Conservation (phyloP, 2,797 vertebrate genomes). For the Onychomys arenicola region DNA sequence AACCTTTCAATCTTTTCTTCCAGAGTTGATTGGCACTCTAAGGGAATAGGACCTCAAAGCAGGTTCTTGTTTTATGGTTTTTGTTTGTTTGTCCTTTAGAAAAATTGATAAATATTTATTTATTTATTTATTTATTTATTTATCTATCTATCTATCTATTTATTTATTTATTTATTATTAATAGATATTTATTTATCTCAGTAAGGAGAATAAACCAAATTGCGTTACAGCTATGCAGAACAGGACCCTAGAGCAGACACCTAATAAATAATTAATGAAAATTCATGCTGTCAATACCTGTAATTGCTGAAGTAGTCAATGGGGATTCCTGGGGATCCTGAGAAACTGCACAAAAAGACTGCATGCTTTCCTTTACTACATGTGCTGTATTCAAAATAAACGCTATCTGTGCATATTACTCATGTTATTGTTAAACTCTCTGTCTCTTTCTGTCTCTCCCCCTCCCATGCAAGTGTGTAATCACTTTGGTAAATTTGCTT, state of each 20-base stretch:
- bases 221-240: not conserved
- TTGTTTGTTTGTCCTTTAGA: not conserved
- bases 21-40: not conserved
- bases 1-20: not conserved
- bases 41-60: not conserved
- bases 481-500: not conserved
- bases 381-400: not conserved
- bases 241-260: not conserved
- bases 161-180: not conserved
- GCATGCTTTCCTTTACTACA: not conserved
- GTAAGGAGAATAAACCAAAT: not conserved
- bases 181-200: not conserved
- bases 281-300: not conserved
- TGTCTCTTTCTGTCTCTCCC: not conserved
- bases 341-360: not conserved
- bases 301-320: not conserved
- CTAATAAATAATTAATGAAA: not conserved
- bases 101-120: not conserved
- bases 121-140: not conserved
- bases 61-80: not conserved
- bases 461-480: not conserved
- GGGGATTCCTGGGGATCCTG: not conserved
- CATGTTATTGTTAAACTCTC: not conserved
- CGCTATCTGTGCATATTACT: not conserved
- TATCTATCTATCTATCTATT: too few species aligned